Percentiles rank a stretch among this genome's conserved stretches.
phyloP scores from a whole-genome alignment of 2,888 invertebrate genomes.

The Volucella inanis region DNA sequence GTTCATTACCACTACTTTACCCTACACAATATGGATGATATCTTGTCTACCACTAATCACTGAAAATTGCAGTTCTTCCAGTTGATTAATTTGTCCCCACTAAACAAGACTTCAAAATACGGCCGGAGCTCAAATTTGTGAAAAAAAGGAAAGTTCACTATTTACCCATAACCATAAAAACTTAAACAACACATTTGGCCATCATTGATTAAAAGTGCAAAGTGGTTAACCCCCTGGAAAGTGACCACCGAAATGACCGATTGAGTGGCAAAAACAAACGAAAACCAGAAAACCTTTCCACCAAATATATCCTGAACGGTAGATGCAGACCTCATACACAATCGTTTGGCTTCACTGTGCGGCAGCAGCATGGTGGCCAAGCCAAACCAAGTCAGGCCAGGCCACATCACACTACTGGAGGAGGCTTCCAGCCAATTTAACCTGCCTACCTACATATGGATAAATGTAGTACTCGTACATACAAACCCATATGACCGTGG shows the following conservation, averaged over 20 bases:
- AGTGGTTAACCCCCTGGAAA: constrained; percentile 68
- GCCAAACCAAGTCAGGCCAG: too few species aligned
- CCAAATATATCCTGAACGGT: constrained; percentile 38
- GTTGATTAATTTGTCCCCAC: too few species aligned
- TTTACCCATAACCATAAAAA: constrained; percentile 19
- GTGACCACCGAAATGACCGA: constrained; percentile 71
- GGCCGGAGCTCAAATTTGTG: not conserved
- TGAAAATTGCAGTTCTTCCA: not conserved
- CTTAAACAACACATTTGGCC: constrained; percentile 56
- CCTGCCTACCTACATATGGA: constrained; percentile 59
- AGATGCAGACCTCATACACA: constrained; percentile 47
- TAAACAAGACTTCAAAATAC: too few species aligned
- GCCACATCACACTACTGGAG: constrained; percentile 17
- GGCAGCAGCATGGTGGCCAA: too few species aligned
- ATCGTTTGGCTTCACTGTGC: constrained; percentile 70
- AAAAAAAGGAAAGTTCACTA: not conserved
- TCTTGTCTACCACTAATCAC: not conserved
- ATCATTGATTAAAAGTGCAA: constrained; percentile 71
- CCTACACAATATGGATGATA: too few species aligned
- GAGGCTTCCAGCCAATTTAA: constrained; percentile 74
- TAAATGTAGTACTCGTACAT: not conserved
- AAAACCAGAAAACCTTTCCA: constrained; percentile 24
- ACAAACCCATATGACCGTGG: not conserved
- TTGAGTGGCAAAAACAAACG: constrained; percentile 57
- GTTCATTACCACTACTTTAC: too few species aligned